These are phyloP conservation scores for Argyresthia albistria DNA, from an alignment of 2,888 invertebrate species.

Conservation along the genomic window DNA sequence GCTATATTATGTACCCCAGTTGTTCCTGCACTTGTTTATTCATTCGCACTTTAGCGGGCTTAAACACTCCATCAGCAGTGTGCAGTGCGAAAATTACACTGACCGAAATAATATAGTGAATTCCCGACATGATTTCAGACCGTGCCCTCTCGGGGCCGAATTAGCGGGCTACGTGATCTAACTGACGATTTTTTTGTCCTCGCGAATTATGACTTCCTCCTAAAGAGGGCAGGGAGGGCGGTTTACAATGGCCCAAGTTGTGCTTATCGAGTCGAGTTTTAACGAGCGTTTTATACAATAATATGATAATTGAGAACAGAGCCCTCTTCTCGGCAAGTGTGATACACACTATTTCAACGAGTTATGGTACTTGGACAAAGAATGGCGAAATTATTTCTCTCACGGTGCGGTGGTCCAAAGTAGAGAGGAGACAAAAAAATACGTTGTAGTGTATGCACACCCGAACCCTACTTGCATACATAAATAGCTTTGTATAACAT, in stretches of 20 bases:
- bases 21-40: too few species aligned
- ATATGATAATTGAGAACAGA: slow-evolving; percentile 55
- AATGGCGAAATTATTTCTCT: too few species aligned
- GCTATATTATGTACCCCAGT: too few species aligned
- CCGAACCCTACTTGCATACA: too few species aligned
- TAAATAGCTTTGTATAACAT: too few species aligned
- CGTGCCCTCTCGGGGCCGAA: slow-evolving; percentile 45
- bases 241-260: slow-evolving; percentile 48
- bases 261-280: slow-evolving; percentile 59
- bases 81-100: slow-evolving; percentile 21
- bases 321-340: neutral
- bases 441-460: too few species aligned
- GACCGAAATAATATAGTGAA: slow-evolving; percentile 42
- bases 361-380: too few species aligned
- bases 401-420: too few species aligned
- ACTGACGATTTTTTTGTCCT: slow-evolving; percentile 57
- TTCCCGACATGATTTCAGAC: slow-evolving; percentile 49
- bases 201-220: slow-evolving; percentile 26
- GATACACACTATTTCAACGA: too few species aligned
- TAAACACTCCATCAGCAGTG: slow-evolving; percentile 15
- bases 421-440: too few species aligned
- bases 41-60: too few species aligned
- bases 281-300: slow-evolving; percentile 63
- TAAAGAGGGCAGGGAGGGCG: slow-evolving; percentile 21
- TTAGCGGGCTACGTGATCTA: slow-evolving; percentile 59